These are phyloP conservation scores for Triops cancriformis DNA, from an alignment of 1,140 invertebrate genomes.

Conservation along the genomic window DNA sequence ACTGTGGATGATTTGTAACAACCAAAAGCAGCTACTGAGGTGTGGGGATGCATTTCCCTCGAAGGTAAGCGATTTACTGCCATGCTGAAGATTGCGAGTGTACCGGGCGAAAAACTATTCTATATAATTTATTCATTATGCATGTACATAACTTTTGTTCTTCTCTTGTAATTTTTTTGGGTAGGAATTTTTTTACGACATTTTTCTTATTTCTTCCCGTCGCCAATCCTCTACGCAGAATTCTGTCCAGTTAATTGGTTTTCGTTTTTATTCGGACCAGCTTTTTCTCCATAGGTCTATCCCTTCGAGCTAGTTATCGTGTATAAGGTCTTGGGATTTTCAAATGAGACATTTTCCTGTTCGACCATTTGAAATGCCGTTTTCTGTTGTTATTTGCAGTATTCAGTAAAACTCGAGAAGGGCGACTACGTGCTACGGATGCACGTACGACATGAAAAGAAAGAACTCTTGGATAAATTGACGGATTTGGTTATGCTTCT, in stretches of 20 bases:
- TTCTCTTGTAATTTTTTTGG: too few relatives aligned
- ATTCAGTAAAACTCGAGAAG: constrained; percentile 80
- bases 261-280: too few relatives aligned
- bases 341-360: too few relatives aligned
- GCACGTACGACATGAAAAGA: constrained; percentile 81
- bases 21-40: constrained; percentile 77
- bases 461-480: constrained; percentile 75
- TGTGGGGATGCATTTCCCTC: constrained; percentile 81
- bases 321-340: too few relatives aligned
- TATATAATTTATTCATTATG: too few relatives aligned
- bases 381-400: constrained; percentile 53
- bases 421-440: constrained; percentile 84
- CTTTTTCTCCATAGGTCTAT: too few relatives aligned
- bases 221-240: too few relatives aligned
- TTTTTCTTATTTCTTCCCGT: too few relatives aligned
- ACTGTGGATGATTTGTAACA: constrained; percentile 90
- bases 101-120: not conserved
- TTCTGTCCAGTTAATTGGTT: too few relatives aligned
- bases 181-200: not conserved
- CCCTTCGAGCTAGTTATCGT: too few relatives aligned
- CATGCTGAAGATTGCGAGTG: constrained; percentile 21
- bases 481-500: constrained; percentile 58
- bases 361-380: constrained; percentile 16
- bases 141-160: too few relatives aligned
- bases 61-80: constrained; percentile 52